Base-by-base conservation (phyloP, 2,113 vertebrate species). In the Gobio gobio region DNA sequence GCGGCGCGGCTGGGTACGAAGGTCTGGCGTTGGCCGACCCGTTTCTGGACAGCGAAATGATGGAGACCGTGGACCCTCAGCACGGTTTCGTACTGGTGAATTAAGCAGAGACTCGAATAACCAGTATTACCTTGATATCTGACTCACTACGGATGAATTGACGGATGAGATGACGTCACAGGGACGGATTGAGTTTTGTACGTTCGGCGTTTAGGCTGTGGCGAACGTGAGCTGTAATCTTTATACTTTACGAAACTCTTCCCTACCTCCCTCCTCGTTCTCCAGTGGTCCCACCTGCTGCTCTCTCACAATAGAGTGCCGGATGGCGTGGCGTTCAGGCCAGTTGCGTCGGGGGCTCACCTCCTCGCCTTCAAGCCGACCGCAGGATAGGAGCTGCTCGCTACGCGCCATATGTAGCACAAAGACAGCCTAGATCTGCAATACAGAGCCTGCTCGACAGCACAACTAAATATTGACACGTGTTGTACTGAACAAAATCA, bases 61-160 rank as follows among this genome's bases (percentile, higher is more conserved):
- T 99, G 96, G 98, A 99, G 91, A 97, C 97, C 0, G 97, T 99
- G 86, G 98, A 99, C 92, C 96, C 97, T 0, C 97, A 98, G 92
- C 97, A 97, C 64, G 98, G 98, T 61, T 99, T 96, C 0, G 98
- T 99, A 87, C 92, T 99, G 92, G 98, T 99, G 59, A 99, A 98
- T 90, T 99, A 94, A 91, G 73, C 26, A 51, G n/a, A 78, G 6
- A 5, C 47, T 1, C 33, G 29, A 18, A 81, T 73, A 88, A 86
- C 87, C 91, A 91, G 93, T 93, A 87, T 93, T 90, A 92, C 89
- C 91, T 89, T 89, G 87, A 86, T 91, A 85, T 87, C 85, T 78
- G 92, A 86, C 87, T 91, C 66, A 72, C 70, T 58, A 85, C 51
- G 49, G 76, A 78, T 58, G 33, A 78, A 72, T 24, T 61, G 68